Conservation (phyloP, 2,888 invertebrate species). For the Galerucella pusilla region DNA sequence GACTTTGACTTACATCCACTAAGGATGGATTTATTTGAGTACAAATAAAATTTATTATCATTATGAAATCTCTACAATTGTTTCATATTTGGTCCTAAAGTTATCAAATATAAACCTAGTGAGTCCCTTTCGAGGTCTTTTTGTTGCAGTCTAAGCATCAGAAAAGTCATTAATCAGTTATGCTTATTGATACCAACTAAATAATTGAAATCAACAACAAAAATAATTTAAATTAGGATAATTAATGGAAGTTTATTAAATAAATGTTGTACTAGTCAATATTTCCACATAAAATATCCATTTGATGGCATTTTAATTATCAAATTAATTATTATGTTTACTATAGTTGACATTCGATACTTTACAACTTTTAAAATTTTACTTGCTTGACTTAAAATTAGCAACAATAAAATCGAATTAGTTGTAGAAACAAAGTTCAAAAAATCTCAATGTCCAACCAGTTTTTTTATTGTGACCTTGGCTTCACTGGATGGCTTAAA, state of each 20-base stretch:
- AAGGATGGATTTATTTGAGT: no score
- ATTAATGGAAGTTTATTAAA: background rate
- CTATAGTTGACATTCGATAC: background rate
- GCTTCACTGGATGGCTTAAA: background rate
- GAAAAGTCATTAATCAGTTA: no score
- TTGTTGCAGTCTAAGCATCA: no score
- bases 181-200: background rate
- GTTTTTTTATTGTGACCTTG: slow-evolving; percentile 6
- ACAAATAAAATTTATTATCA: no score
- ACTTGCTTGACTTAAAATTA: background rate
- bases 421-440: slow-evolving; percentile 5
- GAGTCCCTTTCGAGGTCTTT: no score
- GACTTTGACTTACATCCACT: no score
- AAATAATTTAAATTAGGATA: background rate
- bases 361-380: background rate
- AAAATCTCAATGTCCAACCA: background rate
- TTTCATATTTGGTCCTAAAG: no score
- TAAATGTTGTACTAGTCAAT: background rate
- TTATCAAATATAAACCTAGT: no score
- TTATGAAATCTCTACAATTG: no score
- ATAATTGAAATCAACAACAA: background rate
- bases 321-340: background rate
- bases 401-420: background rate
- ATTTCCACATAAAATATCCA: background rate
- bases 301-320: background rate